Evolutionary conservation across 2,888 invertebrate genomes (phyloP), one percentile per base, ranked within the genome.

Genomic region (Resseliella maxima): DNA sequence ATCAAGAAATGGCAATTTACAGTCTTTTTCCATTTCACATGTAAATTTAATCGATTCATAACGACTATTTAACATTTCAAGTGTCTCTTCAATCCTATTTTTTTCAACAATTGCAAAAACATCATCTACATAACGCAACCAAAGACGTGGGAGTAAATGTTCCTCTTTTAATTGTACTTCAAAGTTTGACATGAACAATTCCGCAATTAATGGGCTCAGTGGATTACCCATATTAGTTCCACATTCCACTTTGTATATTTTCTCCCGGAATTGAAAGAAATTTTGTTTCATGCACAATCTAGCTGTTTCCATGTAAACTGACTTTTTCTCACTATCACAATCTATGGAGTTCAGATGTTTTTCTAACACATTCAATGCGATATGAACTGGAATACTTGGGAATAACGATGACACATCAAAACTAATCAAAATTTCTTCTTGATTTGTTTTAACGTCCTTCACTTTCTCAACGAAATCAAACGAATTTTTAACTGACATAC

Each of bases 221-320:
- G 59, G 59, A 18, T 59, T 59, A 8, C 59, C 59, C 59, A 59
- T 59, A 18, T 59, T 59, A 24, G 59, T 59, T 5, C 59, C 59
- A 24, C 24, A 24, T 27, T 59, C 24, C 2, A 59, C 59, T 24
- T 59, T n/a, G 24, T 59, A 59, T 5, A 59, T 24, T 59, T 59
- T 21, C 1, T 36, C 36, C 18, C 81, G 35, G 21, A 81, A 81
- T 36, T 81, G 81, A 36, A 81, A 81, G n/a, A 18, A 59, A 59
- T 59, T 59, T 12, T 59, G 59, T 59, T 59, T 59, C 59, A 59
- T 59, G 59, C 59, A 59, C 24, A 59, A 59, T 59, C 12, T 59
- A 18, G 59, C 59, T 54, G 64, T 21, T 31, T 81, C 21, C 35
- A 35, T 36, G 21, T 81, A 81, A 36, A 81, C 21, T 6, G 3